Evolutionary conservation across 2,888 invertebrate genomes (phyloP).

Genomic region (Entomobrya multifasciata): DNA sequence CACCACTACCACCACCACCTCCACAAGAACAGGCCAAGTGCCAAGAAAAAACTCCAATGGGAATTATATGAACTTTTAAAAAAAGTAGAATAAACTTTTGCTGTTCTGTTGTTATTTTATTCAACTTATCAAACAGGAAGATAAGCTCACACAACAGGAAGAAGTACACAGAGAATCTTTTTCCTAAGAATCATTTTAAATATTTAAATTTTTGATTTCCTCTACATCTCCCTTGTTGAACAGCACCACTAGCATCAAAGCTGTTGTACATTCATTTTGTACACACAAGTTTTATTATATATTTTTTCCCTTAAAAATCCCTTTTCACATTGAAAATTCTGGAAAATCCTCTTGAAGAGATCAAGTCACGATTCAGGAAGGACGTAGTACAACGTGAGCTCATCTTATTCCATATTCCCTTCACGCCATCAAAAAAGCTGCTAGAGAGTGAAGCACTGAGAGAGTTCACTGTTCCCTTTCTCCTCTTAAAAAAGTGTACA

Average conservation of each 20-base stretch:
- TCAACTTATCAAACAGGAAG: background rate
- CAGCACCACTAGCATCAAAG: background rate
- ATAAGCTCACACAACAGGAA: background rate
- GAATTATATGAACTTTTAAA: background rate
- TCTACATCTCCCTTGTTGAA: background rate
- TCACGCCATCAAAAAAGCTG: background rate
- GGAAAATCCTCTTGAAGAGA: constrained; percentile 30
- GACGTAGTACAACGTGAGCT: background rate
- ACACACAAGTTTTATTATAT: too few species aligned
- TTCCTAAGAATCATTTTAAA: constrained; percentile 50
- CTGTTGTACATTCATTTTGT: background rate
- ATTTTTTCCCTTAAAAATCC: background rate
- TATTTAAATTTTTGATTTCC: constrained; percentile 66
- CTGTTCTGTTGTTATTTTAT: background rate
- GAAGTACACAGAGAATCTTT: background rate
- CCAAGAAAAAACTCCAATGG: background rate
- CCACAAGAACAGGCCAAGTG: too few species aligned
- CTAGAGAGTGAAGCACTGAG: background rate
- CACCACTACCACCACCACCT: too few species aligned
- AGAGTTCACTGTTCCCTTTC: background rate
- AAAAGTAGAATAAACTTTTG: too few species aligned
- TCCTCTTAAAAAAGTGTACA: background rate
- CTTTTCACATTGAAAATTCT: background rate
- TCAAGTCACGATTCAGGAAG: background rate
- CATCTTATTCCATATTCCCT: background rate